phyloP scores from a whole-genome alignment of 2,113 vertebrate species.

The Mesembrinibis cayennensis region DNA sequence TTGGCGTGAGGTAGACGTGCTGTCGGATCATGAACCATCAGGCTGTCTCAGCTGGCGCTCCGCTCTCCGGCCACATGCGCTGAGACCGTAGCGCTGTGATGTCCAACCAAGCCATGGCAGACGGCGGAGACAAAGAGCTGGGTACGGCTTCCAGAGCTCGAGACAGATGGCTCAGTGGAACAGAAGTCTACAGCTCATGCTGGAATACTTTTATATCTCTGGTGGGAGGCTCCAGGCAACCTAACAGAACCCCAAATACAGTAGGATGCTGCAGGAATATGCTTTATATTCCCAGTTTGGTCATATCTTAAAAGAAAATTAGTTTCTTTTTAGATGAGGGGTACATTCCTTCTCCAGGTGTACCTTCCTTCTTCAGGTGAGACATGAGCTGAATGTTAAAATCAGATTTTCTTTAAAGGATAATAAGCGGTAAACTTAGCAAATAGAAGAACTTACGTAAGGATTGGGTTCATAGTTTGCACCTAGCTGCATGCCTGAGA shows the following conservation, averaged over 20 bases:
- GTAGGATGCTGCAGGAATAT: neutral
- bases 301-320: neutral
- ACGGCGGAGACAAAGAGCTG: rapidly evolving
- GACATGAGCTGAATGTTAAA: neutral
- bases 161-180: slow-evolving; percentile 11
- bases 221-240: slow-evolving; percentile 50
- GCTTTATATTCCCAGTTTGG: neutral
- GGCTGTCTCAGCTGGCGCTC: neutral
- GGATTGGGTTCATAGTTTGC: neutral
- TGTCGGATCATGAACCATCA: neutral
- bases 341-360: neutral
- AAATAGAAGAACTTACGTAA: neutral
- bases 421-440: neutral
- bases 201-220: slow-evolving; percentile 45
- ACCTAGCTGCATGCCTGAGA: neutral
- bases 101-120: neutral
- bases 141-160: neutral
- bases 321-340: neutral
- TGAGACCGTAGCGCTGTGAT: neutral
- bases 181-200: neutral
- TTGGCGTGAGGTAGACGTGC: neutral
- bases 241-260: slow-evolving; percentile 4
- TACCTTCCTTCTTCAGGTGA: neutral
- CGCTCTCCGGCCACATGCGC: neutral
- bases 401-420: neutral